Evolutionary conservation across 2,888 invertebrate genomes (phyloP), one percentile per base, ranked within the genome.

Genomic region (Rambutsinella grinnellia): DNA sequence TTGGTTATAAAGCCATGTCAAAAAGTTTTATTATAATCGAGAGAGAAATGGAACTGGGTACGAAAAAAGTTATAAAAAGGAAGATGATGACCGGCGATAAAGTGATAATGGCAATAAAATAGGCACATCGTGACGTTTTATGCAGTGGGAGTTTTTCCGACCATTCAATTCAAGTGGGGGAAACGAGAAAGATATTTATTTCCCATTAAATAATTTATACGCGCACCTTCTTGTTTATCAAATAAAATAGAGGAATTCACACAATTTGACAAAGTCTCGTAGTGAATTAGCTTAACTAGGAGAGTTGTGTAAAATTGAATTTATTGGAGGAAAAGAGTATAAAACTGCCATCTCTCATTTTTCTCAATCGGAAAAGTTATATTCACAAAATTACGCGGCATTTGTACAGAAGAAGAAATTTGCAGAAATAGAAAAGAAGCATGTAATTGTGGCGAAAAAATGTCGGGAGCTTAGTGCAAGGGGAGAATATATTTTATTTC

Each of bases 371-470:
- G 17, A 26, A 46, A 24, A 47, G 24, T 26, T 6, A 17, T 26
- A 61, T 17, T 21, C n/a, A 0, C 47, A 23, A 24, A 61, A 24
- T 61, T 61, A 47, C 61, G 17, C 15, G 46, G 26, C 49, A 61
- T 61, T 65, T 65, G 53, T 53, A 65, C 65, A 65, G 54, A n/a
- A 36, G 36, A 5, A 13, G 36, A 13, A 36, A 36, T 8, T 8
- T 36, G 36, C 36, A 36, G 36, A 36, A 36, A 36, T 36, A 36
- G 5, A 36, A 36, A 36, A 36, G 13, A 36, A 36, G 5, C 13
- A 36, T 36, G 36, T 36, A 36, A 36, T 36, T 36, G 36, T 36
- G 36, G 36, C 36, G 13, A 13, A 36, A 13, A 36, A 36, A n/a
- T n/a, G n/a, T n/a, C n/a, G n/a, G n/a, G n/a, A n/a, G n/a, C n/a